phyloP scores from a whole-genome alignment of 2,797 vertebrate genomes.

The Falco biarmicus region DNA sequence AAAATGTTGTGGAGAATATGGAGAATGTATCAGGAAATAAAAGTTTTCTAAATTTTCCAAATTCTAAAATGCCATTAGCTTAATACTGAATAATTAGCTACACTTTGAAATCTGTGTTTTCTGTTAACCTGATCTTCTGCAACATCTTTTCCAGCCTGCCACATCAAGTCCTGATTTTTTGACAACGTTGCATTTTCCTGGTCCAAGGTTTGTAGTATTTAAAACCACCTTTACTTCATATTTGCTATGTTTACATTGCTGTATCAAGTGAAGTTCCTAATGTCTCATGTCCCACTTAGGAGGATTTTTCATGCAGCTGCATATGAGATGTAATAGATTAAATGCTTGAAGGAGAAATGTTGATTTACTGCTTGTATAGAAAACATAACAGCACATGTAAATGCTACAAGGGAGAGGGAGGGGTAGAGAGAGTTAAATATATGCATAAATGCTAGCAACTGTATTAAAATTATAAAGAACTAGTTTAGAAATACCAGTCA shows the following conservation, averaged over 20 bases:
- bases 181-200: background rate
- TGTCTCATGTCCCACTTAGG: background rate
- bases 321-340: background rate
- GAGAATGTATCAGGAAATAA: background rate
- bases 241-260: background rate
- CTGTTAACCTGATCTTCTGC: background rate
- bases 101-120: background rate
- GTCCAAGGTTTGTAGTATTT: slow-evolving; percentile 47
- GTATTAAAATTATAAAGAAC: background rate
- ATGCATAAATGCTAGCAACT: background rate
- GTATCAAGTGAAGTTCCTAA: background rate
- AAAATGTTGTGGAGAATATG: background rate
- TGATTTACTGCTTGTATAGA: background rate
- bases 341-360: background rate
- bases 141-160: slow-evolving; percentile 15
- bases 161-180: slow-evolving; percentile 6
- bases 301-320: background rate
- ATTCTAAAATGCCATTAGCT: background rate
- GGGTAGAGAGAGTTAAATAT: background rate
- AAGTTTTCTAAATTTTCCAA: background rate
- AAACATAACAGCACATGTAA: background rate
- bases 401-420: background rate
- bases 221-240: background rate
- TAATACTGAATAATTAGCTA: background rate
- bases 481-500: background rate